Percentiles rank a stretch among this genome's conserved stretches.
phyloP scores from a whole-genome alignment of 35 echinoderm and acorn worm genomes.

The Diadema setosum region DNA sequence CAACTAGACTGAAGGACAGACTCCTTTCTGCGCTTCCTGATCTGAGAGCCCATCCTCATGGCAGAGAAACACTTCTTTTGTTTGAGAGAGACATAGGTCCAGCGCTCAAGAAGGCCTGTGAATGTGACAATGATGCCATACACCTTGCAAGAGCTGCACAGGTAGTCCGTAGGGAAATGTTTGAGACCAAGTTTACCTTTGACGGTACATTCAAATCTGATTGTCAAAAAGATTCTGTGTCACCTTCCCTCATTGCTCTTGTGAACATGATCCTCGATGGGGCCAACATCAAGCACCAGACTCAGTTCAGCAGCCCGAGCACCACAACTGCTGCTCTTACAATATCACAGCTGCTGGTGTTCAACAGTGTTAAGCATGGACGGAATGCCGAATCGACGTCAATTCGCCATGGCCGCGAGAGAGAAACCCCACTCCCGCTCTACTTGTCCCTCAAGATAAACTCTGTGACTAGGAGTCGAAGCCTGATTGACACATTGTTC shows the following conservation, averaged over 20 bases:
- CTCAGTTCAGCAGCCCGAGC: neutral
- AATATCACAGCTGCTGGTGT: slow-evolving; percentile 21
- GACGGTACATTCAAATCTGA: neutral
- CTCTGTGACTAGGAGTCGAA: slow-evolving; percentile 10
- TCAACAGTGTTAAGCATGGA: slow-evolving; percentile 31
- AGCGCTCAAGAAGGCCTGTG: slow-evolving; percentile 34
- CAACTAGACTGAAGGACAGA: slow-evolving; percentile 60
- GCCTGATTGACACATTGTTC: slow-evolving; percentile 32
- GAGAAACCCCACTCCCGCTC: slow-evolving; percentile 43
- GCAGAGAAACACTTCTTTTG: slow-evolving; percentile 35
- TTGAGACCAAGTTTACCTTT: neutral
- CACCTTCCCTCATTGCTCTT: slow-evolving; percentile 35
- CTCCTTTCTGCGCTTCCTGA: slow-evolving; percentile 55
- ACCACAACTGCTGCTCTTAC: neutral
- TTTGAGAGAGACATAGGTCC: slow-evolving; percentile 48
- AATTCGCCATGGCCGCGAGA: neutral
- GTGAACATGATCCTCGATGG: slow-evolving; percentile 59
- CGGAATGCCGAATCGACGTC: neutral
- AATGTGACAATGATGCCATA: slow-evolving; percentile 40
- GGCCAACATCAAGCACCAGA: slow-evolving; percentile 43
- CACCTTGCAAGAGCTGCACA: slow-evolving; percentile 28
- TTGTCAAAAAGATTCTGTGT: slow-evolving; percentile 56
- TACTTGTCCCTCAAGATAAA: slow-evolving; percentile 31
- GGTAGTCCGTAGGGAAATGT: slow-evolving; percentile 36
- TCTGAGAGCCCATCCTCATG: slow-evolving; percentile 39